Evolutionary conservation across 2,113 vertebrate species (phyloP).

Genomic region (Canis aureus): DNA sequence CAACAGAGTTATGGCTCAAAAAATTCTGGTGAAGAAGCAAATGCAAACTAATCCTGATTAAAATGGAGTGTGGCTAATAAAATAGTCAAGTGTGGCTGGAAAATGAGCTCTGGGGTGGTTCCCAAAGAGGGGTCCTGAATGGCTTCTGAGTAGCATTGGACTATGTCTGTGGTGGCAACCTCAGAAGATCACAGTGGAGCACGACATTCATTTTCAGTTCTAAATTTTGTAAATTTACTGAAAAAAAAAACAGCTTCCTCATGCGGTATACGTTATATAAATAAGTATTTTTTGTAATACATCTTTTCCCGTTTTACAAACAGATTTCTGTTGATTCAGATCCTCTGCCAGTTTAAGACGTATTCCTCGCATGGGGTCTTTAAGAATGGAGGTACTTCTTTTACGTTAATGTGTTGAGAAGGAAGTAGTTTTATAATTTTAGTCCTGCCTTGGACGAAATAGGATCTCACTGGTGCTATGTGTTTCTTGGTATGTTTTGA

Average conservation of each 20-base stretch:
- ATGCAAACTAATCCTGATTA: neutral
- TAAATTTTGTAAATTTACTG: neutral
- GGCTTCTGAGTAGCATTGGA: neutral
- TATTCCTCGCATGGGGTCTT: neutral
- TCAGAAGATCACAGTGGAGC: neutral
- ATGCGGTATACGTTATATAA: neutral
- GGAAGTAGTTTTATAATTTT: neutral
- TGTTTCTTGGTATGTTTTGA: neutral
- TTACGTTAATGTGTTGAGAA: neutral
- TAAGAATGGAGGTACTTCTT: constrained; percentile 8
- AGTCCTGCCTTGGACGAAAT: neutral
- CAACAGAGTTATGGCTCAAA: neutral
- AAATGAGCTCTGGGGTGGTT: neutral
- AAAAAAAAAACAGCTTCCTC: neutral
- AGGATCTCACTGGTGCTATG: neutral
- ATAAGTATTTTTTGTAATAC: neutral
- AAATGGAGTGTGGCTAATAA: neutral
- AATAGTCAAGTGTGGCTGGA: neutral
- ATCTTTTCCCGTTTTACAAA: neutral
- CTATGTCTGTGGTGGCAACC: neutral
- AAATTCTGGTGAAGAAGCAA: neutral
- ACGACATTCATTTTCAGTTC: neutral
- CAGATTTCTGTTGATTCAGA: neutral
- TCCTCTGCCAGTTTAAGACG: neutral
- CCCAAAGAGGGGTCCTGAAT: neutral